Base-by-base conservation (phyloP, 2,797 vertebrate species). In the Anguilla megastoma region DNA sequence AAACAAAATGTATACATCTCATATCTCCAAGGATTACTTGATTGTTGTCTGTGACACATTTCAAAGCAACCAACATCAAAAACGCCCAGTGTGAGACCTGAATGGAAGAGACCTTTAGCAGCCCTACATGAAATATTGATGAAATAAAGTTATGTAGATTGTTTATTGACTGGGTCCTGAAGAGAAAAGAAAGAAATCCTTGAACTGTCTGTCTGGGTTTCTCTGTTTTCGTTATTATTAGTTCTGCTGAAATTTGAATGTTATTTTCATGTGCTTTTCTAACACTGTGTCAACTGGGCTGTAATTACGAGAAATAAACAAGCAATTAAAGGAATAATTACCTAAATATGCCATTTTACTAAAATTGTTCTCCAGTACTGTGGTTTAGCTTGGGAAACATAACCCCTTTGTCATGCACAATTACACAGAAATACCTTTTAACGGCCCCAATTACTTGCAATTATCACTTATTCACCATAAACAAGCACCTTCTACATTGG, bases 101-200 rank as follows among this genome's bases (percentile, higher is more conserved):
- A 91, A 83, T 88, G 93, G 95, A 93, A 95, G 93, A 94, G 94
- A 96, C 95, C 94, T 97, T 97, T 96, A 93, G 91, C 95, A 91
- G 94, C 91, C 94, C 95, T 93, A 91, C 97, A 96, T 97, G 97
- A 97, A 97, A 97, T 97, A 97, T 98, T 97, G 97, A 98, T 96
- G 92, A 90, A 92, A 88, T 94, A 91, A 94, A 97, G 94, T 95
- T 95, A 97, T 97, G 97, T 96, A 97, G 96, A 98, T 97, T 95
- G 94, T 96, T 96, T 96, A 97, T 97, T 95, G 97, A 97, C 96
- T 92, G 87, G 89, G 88, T 91, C 90, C 88, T 89, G 54, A 90
- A 89, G 88, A 89, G 89, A 94, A 93, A 92, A 90, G 89, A 89
- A 86, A 56, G n/a, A 52, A 79, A 50, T 50, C 16, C 41, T 82